Percentiles rank a stretch among this genome's conserved stretches.
phyloP scores from a whole-genome alignment of 2,888 invertebrate species.

The Melanophora roralis region DNA sequence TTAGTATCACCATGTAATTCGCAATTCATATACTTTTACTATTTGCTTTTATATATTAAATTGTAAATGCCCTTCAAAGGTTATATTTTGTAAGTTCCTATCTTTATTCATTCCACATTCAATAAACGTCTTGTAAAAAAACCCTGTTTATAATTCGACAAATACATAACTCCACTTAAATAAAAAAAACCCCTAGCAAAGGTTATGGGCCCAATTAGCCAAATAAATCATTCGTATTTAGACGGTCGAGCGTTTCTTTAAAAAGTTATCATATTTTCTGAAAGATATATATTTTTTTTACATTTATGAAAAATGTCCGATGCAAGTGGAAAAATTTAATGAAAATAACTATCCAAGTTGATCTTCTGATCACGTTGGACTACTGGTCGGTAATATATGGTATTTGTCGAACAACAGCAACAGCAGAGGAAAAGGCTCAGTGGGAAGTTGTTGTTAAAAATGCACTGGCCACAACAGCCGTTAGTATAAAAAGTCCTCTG shows the following conservation, averaged over 20 bases:
- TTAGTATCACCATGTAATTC: too few relatives aligned
- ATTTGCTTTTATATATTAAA: too few relatives aligned
- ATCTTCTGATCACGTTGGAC: slow-evolving; percentile 26
- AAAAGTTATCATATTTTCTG: neutral
- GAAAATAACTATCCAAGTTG: slow-evolving; percentile 31
- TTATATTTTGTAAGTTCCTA: too few relatives aligned
- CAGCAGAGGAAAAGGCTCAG: neutral
- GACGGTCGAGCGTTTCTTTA: neutral
- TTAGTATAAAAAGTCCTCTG: slow-evolving; percentile 20
- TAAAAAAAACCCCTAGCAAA: neutral
- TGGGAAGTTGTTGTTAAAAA: slow-evolving; percentile 21
- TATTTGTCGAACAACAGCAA: neutral
- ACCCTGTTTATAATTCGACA: too few relatives aligned
- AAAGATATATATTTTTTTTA: neutral
- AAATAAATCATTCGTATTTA: too few relatives aligned
- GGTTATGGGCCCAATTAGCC: slow-evolving; percentile 21
- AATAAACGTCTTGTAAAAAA: too few relatives aligned
- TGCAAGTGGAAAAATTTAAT: slow-evolving; percentile 34
- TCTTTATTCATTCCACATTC: too few relatives aligned
- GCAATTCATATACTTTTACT: too few relatives aligned
- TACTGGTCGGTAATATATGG: slow-evolving; percentile 26
- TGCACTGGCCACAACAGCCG: slow-evolving; percentile 5
- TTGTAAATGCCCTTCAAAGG: too few relatives aligned
- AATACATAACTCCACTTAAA: too few relatives aligned
- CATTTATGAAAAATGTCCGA: neutral